Evolutionary conservation across 2,888 invertebrate species (phyloP), one percentile per base, ranked within the genome.

Genomic region (Parapristionchus giblindavisi): DNA sequence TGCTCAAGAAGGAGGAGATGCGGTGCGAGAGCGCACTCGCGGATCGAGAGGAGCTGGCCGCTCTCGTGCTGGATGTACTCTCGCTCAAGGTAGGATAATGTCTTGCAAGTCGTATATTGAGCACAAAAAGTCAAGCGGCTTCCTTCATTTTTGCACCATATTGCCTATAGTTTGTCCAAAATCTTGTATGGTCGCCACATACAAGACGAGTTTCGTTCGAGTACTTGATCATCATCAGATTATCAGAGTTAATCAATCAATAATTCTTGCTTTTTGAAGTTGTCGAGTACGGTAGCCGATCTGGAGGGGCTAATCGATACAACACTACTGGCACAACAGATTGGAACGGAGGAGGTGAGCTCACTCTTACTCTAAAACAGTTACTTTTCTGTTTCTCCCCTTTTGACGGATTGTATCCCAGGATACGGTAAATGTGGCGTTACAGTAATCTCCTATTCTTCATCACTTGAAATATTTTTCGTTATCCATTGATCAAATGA

Each of bases 31-130:
- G 85, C 56, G 78, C 79, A 24, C 51, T 81, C 48, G 24, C 66
- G 8, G 74, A 72, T 24, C 66, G 71, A 3, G 75, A 77, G n/a
- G 73, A 77, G 2, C 75, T 84, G 78, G 76, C 77, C 60, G 70
- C 80, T 1, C 84, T 85, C 61, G 74, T 83, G 14, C 63, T 85
- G 29, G 84, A 85, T 77, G 40, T 84, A 6, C 72, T 85, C 24
- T 77, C 80, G 11, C 73, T 85, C 58, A 82, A 83, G 73, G 80
- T 84, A 51, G 56, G 66, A 56, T 70, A 70, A n/a, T n/a, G n/a
- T n/a, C n/a, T n/a, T n/a, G n/a, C n/a, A n/a, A n/a, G n/a, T n/a
- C n/a, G n/a, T n/a, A n/a, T n/a, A n/a, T n/a, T n/a, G n/a, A n/a
- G n/a, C n/a, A n/a, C n/a, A n/a, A n/a, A n/a, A n/a, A n/a, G n/a